Evolutionary conservation across 2,888 invertebrate species (phyloP), one percentile per base, ranked within the genome.

Genomic region (Syrphus vitripennis): DNA sequence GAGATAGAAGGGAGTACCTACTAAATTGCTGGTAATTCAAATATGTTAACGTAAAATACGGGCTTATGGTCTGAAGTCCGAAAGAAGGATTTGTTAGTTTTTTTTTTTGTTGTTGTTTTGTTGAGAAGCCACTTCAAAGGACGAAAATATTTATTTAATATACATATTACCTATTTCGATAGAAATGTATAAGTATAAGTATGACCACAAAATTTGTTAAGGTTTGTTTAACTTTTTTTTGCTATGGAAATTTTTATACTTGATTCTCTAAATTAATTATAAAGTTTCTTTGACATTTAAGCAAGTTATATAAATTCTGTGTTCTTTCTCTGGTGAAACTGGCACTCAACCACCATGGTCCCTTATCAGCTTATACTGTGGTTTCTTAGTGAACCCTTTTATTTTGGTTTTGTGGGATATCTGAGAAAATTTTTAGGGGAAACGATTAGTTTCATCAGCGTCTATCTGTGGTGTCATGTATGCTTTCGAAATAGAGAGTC

Each of bases 71-170:
- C 4, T 29, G 42, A 63, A 45, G 63, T 26, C 26, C 16, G 5
- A 12, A 29, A 12, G 5, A 4, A 0, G 3, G 10, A 16, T 31
- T 21, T 37, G n/a, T 40, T n/a, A n/a, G 4, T 7, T 16, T 16
- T 29, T 5, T 40, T 40, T 24, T 21, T 4, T 61, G 14, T n/a
- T n/a, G 3, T 29, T 19, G 3, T 63, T 12, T 10, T 9, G 34
- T 59, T 21, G 26, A 42, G 26, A 42, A 42, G 42, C 63, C 63
- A 63, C 63, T 42, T 42, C 63, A 63, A 63, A 63, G 42, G 72
- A 48, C 16, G 6, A 26, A 29, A 6, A 63, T 67, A 45, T 72
- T 71, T 48, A 29, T 12, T 63, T 57, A 19, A 21, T 45, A 45
- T n/a, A n/a, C n/a, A 42, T 10, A 63, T 10, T n/a, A 26, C 2